Conservation (phyloP, 2,797 vertebrate species). For the Sebastes umbrosus region DNA sequence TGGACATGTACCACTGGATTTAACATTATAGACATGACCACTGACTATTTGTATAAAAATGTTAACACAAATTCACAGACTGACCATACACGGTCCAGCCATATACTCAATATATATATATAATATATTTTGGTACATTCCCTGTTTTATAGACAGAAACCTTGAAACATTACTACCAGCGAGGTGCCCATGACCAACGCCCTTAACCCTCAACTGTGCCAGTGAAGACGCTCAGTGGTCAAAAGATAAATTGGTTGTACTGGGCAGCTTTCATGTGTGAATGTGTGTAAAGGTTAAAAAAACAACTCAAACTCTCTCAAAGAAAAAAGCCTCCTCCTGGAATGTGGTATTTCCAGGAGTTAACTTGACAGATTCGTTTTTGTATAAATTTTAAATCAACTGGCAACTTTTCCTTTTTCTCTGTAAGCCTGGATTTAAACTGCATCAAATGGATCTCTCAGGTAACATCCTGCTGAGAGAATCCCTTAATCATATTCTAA, state of each 20-base stretch:
- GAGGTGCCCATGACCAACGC: neutral
- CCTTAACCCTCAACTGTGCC: neutral
- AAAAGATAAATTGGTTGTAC: neutral
- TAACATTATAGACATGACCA: too few relatives aligned
- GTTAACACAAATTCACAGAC: too few relatives aligned
- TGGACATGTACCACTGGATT: too few relatives aligned
- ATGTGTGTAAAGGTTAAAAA: neutral
- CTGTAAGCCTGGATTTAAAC: conserved; percentile 9
- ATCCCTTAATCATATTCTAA: conserved; percentile 45
- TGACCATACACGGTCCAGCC: too few relatives aligned
- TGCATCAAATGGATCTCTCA: conserved; percentile 11
- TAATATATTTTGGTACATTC: too few relatives aligned
- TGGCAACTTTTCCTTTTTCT: conserved; percentile 1
- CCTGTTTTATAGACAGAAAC: neutral
- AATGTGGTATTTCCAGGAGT: neutral
- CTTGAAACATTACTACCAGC: neutral
- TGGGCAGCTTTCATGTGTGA: neutral
- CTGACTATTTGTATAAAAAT: too few relatives aligned
- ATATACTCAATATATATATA: too few relatives aligned
- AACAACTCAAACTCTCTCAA: neutral
- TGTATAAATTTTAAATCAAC: neutral
- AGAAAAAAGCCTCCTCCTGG: neutral
- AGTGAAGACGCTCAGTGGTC: neutral
- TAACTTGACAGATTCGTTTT: neutral
- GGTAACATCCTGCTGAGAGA: conserved; percentile 50